phyloP scores from a whole-genome alignment of 2,797 vertebrate species.

The Yasuhikotakia modesta region DNA sequence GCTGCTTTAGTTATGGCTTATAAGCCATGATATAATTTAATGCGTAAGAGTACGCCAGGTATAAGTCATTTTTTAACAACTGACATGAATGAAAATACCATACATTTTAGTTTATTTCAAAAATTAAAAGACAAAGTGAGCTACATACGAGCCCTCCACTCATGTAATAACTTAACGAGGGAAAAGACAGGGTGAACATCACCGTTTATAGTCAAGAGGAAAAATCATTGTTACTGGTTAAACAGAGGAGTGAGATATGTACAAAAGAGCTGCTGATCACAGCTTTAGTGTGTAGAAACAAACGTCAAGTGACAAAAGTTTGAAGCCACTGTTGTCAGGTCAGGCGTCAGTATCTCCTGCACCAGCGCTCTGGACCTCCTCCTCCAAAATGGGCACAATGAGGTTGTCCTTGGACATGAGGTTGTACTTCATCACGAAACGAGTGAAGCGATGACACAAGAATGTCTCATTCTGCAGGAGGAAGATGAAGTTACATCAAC shows the following conservation, averaged over 20 bases:
- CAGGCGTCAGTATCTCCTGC: constrained; percentile 93
- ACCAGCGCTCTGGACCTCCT: constrained; percentile 82
- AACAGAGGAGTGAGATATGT: constrained; percentile 35
- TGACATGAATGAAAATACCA: constrained; percentile 79
- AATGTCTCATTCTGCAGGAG: constrained; percentile 90
- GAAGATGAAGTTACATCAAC: not conserved
- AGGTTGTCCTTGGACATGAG: constrained; percentile 99
- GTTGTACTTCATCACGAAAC: constrained; percentile 99
- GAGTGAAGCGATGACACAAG: constrained; percentile 98
- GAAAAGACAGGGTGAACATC: constrained; percentile 66
- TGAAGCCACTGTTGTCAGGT: constrained; percentile 52
- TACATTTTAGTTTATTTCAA: constrained; percentile 73
- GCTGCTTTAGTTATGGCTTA: not conserved
- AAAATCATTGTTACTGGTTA: constrained; percentile 27
- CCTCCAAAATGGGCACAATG: constrained; percentile 98
- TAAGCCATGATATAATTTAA: not conserved
- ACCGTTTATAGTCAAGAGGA: constrained; percentile 45
- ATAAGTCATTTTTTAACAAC: constrained; percentile 78
- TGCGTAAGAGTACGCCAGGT: constrained; percentile 54
- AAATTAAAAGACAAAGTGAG: constrained; percentile 65
- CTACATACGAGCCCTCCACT: constrained; percentile 70
- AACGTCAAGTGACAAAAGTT: constrained; percentile 50
- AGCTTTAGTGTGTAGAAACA: constrained; percentile 54
- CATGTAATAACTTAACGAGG: constrained; percentile 79
- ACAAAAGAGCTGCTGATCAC: constrained; percentile 48